These are phyloP conservation scores for Emydocephalus ijimae DNA, from an alignment of 2,113 vertebrate genomes.

Conservation along the genomic window DNA sequence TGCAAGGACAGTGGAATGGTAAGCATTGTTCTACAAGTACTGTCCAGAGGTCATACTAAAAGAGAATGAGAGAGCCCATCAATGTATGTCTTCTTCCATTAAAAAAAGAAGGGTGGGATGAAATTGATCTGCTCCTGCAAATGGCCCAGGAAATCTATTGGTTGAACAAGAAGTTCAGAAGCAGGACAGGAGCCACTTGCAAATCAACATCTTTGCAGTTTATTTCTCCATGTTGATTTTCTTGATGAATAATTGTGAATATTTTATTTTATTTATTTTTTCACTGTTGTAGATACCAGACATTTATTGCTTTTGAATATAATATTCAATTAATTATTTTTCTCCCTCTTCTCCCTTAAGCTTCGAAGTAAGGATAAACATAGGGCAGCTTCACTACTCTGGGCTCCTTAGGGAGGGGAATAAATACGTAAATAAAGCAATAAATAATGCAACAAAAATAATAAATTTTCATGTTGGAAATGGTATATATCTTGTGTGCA, in stretches of 20 bases:
- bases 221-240: neutral
- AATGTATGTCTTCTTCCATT: neutral
- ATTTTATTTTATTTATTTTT: neutral
- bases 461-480: neutral
- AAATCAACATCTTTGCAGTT: neutral
- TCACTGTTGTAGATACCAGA: neutral
- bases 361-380: neutral
- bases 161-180: neutral
- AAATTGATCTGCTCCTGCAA: neutral
- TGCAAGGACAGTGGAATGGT: neutral
- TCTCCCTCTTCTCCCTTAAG: neutral
- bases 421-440: neutral
- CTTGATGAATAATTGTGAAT: neutral
- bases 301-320: neutral
- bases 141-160: neutral
- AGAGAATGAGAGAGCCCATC: neutral
- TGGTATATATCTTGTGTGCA: neutral
- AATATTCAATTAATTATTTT: neutral
- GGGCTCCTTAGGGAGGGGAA: neutral
- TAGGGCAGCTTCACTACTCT: neutral
- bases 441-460: neutral
- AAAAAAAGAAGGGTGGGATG: neutral
- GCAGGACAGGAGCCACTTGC: neutral
- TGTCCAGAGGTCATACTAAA: neutral
- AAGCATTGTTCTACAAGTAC: neutral